Base-by-base conservation (phyloP, 2,797 vertebrate species). In the Siniperca undulata region DNA sequence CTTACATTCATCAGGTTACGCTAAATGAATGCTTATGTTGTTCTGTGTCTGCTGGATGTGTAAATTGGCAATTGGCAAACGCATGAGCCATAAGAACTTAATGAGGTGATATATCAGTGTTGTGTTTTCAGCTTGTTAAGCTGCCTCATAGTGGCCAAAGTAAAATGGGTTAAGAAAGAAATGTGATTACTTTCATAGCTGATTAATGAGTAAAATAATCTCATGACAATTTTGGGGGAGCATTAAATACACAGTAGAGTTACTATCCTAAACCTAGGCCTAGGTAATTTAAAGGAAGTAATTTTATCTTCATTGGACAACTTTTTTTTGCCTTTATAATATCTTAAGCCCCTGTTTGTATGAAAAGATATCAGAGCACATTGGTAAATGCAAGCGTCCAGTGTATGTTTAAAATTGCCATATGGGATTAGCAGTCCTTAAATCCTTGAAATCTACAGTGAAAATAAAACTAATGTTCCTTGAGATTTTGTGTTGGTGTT, bases 401-500 rank as follows among this genome's bases (percentile, higher is more conserved):
- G 48, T 38, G 22, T 22, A 62, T 68, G 14, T 85, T 70, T 76
- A 64, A 67, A 73, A 52, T 27, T 27, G 34, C 53, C 20, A 24
- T 73, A 34, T 42, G 17, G 2, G 12, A 69, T 71, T 78, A 50
- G 42, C 30, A 60, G 50, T 3, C 4, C 3, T 48, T 14, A 59
- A 74, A 27, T 70, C 42, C 27, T 74, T 50, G 27, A 72, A 53
- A 61, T 64, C 38, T 58, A 56, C 38, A 24, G 48, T 48, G 53
- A 48, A 82, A 72, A 66, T 76, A 55, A 56, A 85, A 65, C 64
- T 22, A 73, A 78, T 52, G 73, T 61, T 79, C 64, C 42, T 52
- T 68, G 46, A 77, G 74, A 38, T 75, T 69, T 30, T 66, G 17
- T 78, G 48, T 71, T 72, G 42, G 53, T 77, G 42, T 78, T 71